Evolutionary conservation across 2,113 vertebrate species (phyloP), one percentile per base, ranked within the genome.

Genomic region (Perca flavescens): DNA sequence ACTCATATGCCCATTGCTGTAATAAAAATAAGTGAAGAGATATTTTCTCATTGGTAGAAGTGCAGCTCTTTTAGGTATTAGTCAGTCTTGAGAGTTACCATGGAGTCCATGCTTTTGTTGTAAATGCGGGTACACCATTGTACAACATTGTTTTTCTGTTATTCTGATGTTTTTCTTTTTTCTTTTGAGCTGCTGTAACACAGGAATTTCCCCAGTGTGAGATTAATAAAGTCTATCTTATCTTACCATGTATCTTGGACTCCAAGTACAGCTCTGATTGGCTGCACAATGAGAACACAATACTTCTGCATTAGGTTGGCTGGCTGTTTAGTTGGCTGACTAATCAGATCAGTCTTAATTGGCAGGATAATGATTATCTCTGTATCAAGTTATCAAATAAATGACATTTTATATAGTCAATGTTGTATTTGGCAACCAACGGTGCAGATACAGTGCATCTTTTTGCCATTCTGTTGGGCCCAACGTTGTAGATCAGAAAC

Each of bases 241-340:
- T 28, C 28, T 28, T 28, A 28, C 28, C 28, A 21, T 3, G 2
- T 13, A 12, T 43, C 40, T 52, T 64, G 46, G 40, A 74, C 13
- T 56, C 57, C 66, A 82, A 67, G 25, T 15, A 46, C 82, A 83
- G 43, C 52, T 83, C 82, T 82, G 86, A 80, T 82, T 87, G 79
- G 80, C 77, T 80, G 65, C 46, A 85, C 68, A 91, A 91, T 78
- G 83, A 80, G 75, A 82, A 74, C 71, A 70, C 70, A 74, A 40
- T 74, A 65, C 72, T 47, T 77, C 52, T 31, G 36, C 28, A 21
- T 67, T 46, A 78, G 72, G 50, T 56, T 75, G 43, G 60, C 75
- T 64, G 75, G 94, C 95, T 96, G 56, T 17, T 57, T 53, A 57
- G 21, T 36, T 57, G 28, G 15, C 61, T 76, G 61, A 34, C 57